phyloP scores from a whole-genome alignment of 2,113 vertebrate genomes.

The Grammomys surdaster region DNA sequence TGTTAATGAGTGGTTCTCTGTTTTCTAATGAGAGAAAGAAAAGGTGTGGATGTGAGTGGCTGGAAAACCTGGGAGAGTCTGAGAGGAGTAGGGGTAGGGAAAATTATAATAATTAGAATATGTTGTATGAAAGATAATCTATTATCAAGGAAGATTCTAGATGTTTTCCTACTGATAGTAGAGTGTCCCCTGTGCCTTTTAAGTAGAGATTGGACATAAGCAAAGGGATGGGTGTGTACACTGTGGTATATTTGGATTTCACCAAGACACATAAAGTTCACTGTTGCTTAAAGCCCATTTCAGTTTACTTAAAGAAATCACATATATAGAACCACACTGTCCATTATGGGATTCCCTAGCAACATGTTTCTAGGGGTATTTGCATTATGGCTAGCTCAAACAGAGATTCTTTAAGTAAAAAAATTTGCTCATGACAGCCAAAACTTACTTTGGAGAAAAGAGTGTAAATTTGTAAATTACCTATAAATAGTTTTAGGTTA shows the following conservation, averaged over 20 bases:
- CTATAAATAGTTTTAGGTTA: background rate
- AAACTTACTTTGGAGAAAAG: background rate
- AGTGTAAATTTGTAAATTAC: background rate
- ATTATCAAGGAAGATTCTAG: background rate
- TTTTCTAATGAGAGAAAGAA: background rate
- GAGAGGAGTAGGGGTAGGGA: background rate
- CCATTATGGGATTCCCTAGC: background rate
- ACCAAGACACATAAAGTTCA: background rate
- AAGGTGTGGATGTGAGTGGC: background rate
- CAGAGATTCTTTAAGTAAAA: background rate
- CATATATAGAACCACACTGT: background rate
- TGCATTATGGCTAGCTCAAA: background rate
- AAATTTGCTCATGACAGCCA: background rate
- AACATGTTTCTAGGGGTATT: background rate
- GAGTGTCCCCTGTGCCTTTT: background rate
- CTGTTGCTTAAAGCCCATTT: background rate
- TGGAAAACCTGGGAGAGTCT: background rate
- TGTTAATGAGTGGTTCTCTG: background rate
- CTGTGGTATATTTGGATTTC: no score
- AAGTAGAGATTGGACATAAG: background rate
- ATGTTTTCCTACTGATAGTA: background rate
- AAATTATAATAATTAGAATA: background rate
- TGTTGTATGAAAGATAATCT: background rate
- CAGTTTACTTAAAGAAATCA: background rate
- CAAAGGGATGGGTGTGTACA: background rate